phyloP scores from a whole-genome alignment of 2,113 vertebrate genomes.

The Lynx canadensis region DNA sequence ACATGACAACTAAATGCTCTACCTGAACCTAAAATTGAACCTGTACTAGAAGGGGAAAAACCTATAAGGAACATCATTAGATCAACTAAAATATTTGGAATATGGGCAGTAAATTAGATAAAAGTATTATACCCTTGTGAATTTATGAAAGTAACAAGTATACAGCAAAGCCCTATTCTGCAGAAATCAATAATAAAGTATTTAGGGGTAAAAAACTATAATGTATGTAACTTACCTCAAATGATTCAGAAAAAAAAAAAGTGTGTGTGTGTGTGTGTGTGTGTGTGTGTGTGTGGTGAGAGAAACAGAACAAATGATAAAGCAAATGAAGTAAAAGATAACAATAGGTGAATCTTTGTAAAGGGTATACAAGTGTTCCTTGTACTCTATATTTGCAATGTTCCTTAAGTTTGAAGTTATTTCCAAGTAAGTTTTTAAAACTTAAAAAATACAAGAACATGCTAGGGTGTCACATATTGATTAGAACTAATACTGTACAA shows the following conservation, averaged over 20 bases:
- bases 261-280: background rate
- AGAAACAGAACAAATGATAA: constrained; percentile 20
- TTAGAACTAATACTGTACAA: background rate
- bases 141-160: background rate
- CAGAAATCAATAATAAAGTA: background rate
- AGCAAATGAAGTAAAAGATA: background rate
- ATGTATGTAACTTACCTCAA: background rate
- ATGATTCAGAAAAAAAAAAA: background rate
- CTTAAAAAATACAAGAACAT: background rate
- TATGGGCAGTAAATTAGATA: background rate
- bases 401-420: constrained; percentile 12
- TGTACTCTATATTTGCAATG: constrained; percentile 7
- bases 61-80: background rate
- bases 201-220: background rate
- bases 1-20: constrained; percentile 24
- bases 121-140: background rate
- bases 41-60: background rate
- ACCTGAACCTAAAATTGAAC: constrained; percentile 38
- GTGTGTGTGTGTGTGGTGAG: background rate
- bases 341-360: background rate
- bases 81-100: constrained; percentile 24
- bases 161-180: background rate
- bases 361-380: background rate
- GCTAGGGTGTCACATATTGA: background rate
- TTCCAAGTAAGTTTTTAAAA: constrained; percentile 45